Conservation (phyloP, 2,113 vertebrate species). For the Phocoena phocoena region DNA sequence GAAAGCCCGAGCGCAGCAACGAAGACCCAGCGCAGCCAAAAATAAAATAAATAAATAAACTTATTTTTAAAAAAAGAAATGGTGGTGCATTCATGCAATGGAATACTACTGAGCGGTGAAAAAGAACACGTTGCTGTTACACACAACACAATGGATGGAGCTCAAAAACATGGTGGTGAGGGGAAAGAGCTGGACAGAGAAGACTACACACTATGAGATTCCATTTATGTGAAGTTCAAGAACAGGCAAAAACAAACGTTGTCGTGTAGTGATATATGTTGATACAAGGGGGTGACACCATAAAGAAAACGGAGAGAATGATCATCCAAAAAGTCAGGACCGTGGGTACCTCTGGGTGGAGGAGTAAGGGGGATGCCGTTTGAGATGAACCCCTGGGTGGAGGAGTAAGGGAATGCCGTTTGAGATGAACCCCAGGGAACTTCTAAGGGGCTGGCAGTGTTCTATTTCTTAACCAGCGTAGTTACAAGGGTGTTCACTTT, state of each 20-base stretch:
- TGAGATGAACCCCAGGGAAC: background rate
- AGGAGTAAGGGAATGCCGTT: background rate
- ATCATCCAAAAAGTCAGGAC: background rate
- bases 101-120: background rate
- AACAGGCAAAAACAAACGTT: background rate
- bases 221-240: background rate
- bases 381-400: background rate
- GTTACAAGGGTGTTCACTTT: background rate
- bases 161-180: fast-evolving
- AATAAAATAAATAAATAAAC: no score
- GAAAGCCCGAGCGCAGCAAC: no score
- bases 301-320: background rate
- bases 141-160: no score
- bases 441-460: background rate
- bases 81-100: background rate
- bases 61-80: background rate
- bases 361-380: background rate
- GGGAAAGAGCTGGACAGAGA: background rate
- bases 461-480: background rate
- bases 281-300: no score
- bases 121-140: background rate
- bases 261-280: background rate
- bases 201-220: background rate
- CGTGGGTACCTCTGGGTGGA: no score
- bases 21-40: no score